Evolutionary conservation across 2,888 invertebrate genomes (phyloP), one percentile per base, ranked within the genome.

Genomic region (Volucella inflata): DNA sequence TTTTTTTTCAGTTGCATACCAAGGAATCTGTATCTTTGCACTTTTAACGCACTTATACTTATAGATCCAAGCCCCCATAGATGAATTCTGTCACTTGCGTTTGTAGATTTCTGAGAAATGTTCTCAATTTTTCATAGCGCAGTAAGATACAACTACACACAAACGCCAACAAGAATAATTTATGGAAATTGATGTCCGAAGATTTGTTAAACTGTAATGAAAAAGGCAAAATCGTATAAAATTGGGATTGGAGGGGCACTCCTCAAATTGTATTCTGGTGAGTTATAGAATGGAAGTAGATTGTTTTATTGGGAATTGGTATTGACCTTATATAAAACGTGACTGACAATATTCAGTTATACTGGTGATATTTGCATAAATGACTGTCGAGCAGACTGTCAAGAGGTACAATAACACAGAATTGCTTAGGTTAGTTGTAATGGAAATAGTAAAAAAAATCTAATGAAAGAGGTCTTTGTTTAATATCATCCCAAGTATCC

Each of bases 171-270:
- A 4, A 30, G 6, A 30, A 30, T 30, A 30, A 30, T 30, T 57
- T 70, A 70, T 70, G n/a, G 46, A 48, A 46, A 57, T 70, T 55
- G 44, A 36, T 70, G 55, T 70, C 55, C 44, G 38, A 57, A 46
- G 36, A 46, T 38, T 57, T 57, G 38, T 36, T 46, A 10, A 16
- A 12, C 38, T 46, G 17, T n/a, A 68, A 21, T 57, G 53, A 57
- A 57, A 70, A 70, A 70, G 44, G 68, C 44, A 40, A 67, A 42
- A 30, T 6, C 30, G 30, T 67, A 50, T 38, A 16, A 14, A 50
- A 17, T 16, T 38, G 64, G 64, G 30, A 21, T 60, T 53, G 70
- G 55, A 57, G 30, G 14, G 59, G 30, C 59, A 40, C 59, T 71
- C 71, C 59, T 21, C 42, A 14, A 59, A 38, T 71, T 71, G 17